Evolutionary conservation across 2,888 invertebrate species (phyloP), one percentile per base, ranked within the genome.

Genomic region (Nebria brevicollis): DNA sequence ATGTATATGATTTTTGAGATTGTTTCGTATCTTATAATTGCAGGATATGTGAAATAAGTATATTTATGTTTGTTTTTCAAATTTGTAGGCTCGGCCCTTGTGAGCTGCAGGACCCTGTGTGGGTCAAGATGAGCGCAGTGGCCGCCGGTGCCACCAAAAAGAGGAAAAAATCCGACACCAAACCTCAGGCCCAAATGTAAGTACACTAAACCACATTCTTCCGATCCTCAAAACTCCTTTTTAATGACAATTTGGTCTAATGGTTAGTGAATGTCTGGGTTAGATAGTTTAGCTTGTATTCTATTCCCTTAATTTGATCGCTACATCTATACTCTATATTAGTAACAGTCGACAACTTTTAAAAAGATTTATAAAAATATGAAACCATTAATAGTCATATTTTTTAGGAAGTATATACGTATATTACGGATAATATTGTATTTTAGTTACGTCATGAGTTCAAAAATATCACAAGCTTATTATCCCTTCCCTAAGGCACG

Each of bases 71-170:
- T 84, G 87, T 83, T 94, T 34, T 34, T 34, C 34, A 34, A 34
- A 34, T 34, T 34, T 94, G 85, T 92, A 96, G 96, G 95, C 94
- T 95, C 93, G 95, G 95, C 93, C 95, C 95, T 93, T 94, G 95
- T 95, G 95, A 96, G 92, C 93, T 95, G 92, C 95, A 94, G 92
- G 94, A 94, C 93, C 94, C 94, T 91, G 92, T 93, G 92, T 94
- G 94, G 94, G 93, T 93, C 94, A 94, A 95, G 94, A 95, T 95
- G 95, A 95, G 94, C 93, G 93, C 93, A 91, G 93, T 92, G 90
- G 91, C 92, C 91, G 90, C 91, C 88, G 89, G 89, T 85, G 91
- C 90, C 88, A 91, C 90, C 86, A 92, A 92, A 89, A 92, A 92
- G 88, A 90, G 92, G 87, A 92, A 92, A 90, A 92, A 92, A 90